phyloP scores from a whole-genome alignment of 2,888 invertebrate genomes.

The Polydrusus cervinus region DNA sequence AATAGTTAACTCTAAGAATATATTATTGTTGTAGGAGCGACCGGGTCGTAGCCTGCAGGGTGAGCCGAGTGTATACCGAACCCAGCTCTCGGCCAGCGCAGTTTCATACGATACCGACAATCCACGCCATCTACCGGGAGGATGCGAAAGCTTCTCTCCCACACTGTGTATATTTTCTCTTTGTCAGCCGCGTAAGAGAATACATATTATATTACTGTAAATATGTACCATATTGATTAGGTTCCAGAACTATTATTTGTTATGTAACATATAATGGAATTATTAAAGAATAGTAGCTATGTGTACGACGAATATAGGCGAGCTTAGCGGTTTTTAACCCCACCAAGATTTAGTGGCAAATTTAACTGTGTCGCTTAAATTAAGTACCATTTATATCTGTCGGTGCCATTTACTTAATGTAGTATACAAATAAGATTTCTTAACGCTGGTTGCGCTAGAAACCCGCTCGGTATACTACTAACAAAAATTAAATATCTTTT shows the following conservation, averaged over 20 bases:
- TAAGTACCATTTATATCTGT: too few species aligned
- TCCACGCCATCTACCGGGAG: slow-evolving; percentile 58
- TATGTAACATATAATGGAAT: neutral
- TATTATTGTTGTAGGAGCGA: slow-evolving; percentile 70
- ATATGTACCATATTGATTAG: neutral
- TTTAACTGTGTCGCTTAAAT: too few species aligned
- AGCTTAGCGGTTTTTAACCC: too few species aligned
- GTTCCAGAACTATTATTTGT: neutral
- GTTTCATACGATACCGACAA: slow-evolving; percentile 62
- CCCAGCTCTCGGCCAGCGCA: slow-evolving; percentile 69
- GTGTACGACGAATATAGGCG: too few species aligned
- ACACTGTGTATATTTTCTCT: slow-evolving; percentile 15
- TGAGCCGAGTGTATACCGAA: slow-evolving; percentile 71
- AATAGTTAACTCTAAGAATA: too few species aligned
- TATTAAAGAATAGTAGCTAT: too few species aligned
- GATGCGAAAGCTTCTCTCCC: slow-evolving; percentile 22
- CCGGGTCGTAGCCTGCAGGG: slow-evolving; percentile 78
- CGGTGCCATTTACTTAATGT: too few species aligned
- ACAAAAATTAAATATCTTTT: too few species aligned
- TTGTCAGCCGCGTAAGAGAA: slow-evolving; percentile 18
- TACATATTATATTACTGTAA: slow-evolving; percentile 13
- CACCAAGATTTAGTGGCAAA: too few species aligned
- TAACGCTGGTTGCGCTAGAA: too few species aligned
- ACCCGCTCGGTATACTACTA: neutral
- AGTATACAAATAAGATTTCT: too few species aligned